These are phyloP conservation scores for Meda fulgida DNA, from an alignment of 2,797 vertebrate species.

Conservation along the genomic window DNA sequence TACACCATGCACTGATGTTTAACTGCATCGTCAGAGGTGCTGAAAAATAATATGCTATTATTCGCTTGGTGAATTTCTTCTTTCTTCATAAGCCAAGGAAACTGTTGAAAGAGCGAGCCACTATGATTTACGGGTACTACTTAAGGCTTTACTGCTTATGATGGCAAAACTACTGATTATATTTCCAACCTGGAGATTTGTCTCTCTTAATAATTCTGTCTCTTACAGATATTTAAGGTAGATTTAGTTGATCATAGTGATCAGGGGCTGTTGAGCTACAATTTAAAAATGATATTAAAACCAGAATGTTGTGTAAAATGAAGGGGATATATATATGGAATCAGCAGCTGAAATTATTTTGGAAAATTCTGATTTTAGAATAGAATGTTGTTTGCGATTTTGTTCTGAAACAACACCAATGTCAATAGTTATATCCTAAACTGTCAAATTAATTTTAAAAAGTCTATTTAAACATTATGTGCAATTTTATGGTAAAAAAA, in stretches of 20 bases:
- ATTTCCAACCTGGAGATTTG: slow-evolving; percentile 4
- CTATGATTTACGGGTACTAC: background rate
- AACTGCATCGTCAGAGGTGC: slow-evolving; percentile 46
- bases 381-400: background rate
- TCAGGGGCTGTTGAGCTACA: background rate
- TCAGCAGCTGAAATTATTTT: background rate
- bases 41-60: slow-evolving; percentile 34
- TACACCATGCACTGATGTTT: slow-evolving; percentile 50
- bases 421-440: background rate
- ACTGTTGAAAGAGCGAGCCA: slow-evolving; percentile 40
- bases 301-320: background rate
- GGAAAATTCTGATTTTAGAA: background rate
- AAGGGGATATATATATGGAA: background rate
- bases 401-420: background rate
- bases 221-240: background rate
- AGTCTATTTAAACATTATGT: no score
- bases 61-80: slow-evolving; percentile 46
- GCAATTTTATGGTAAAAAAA: background rate
- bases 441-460: background rate
- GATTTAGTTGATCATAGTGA: background rate
- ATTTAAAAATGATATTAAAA: no score
- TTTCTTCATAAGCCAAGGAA: slow-evolving; percentile 43
- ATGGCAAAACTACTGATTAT: slow-evolving; percentile 50
- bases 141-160: slow-evolving; percentile 30
- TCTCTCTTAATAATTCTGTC: background rate